A percentile compares a stretch with the other conserved stretches of the same genome.
These are phyloP conservation scores for Zygaena filipendulae DNA, from an alignment of 2,888 invertebrate genomes.

Conservation along the genomic window DNA sequence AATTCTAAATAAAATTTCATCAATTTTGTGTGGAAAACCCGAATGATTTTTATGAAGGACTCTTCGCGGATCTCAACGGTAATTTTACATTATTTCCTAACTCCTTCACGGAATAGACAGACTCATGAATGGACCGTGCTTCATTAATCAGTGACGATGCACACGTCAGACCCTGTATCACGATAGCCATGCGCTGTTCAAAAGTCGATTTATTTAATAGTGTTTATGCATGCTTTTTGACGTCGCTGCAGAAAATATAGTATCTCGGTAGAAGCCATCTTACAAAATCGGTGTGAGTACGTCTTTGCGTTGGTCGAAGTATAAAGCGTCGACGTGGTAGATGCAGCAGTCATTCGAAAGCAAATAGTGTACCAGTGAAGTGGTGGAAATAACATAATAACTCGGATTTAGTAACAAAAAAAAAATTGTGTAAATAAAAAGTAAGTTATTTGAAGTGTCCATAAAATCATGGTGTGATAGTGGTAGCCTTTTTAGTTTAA, in stretches of 20 bases:
- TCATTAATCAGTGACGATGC: constrained; percentile 57
- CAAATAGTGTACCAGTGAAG: constrained; percentile 55
- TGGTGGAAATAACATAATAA: constrained; percentile 37
- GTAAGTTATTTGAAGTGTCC: constrained; percentile 42
- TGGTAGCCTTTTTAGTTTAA: constrained; percentile 28
- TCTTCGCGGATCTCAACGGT: too few relatives aligned
- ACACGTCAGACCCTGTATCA: constrained; percentile 51
- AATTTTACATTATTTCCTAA: constrained; percentile 57
- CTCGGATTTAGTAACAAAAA: constrained; percentile 30
- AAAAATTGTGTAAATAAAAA: constrained; percentile 32
- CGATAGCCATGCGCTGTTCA: too few relatives aligned
- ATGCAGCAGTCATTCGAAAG: constrained; percentile 56
- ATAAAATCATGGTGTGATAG: too few relatives aligned
- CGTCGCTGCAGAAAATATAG: too few relatives aligned
- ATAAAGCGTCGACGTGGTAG: constrained; percentile 57
- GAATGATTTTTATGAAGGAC: too few relatives aligned
- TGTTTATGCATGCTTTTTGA: too few relatives aligned
- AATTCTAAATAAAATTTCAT: too few relatives aligned
- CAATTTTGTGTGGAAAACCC: too few relatives aligned
- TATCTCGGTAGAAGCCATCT: constrained; percentile 47
- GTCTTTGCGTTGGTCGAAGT: constrained; percentile 60
- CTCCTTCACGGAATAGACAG: constrained; percentile 43
- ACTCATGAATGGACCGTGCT: constrained; percentile 46
- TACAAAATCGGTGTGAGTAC: constrained; percentile 60
- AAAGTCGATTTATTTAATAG: too few relatives aligned